Percentiles rank a stretch among this genome's conserved stretches.
phyloP scores from a whole-genome alignment of 2,797 vertebrate species.

The Phalanger gymnotis region DNA sequence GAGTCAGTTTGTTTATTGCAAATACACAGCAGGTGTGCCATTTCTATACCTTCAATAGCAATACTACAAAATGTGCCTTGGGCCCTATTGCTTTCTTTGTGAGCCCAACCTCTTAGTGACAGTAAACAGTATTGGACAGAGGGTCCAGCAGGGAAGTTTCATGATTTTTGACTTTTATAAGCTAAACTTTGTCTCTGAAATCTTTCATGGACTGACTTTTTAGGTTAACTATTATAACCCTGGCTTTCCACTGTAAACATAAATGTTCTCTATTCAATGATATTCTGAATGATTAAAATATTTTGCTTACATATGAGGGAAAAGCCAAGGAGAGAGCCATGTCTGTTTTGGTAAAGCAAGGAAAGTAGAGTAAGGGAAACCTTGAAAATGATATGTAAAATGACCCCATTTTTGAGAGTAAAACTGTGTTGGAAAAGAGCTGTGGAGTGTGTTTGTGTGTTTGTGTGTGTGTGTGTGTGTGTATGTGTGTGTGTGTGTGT shows the following conservation, averaged over 20 bases:
- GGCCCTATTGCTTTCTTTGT: constrained; percentile 3
- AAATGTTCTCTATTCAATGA: constrained; percentile 48
- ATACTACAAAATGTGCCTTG: not conserved
- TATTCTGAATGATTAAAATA: constrained; percentile 33
- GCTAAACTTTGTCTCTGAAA: constrained; percentile 61
- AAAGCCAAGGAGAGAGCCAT: constrained; percentile 43
- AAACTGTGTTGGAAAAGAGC: not conserved
- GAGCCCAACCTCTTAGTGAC: constrained; percentile 4
- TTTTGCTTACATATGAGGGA: not conserved
- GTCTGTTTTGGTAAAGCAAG: not conserved
- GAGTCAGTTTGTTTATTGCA: constrained; percentile 36
- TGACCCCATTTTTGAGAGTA: constrained; percentile 16
- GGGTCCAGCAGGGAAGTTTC: constrained; percentile 9
- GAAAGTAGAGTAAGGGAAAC: constrained; percentile 33
- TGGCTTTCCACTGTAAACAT: constrained; percentile 62
- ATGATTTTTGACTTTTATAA: constrained; percentile 61
- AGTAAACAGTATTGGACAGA: constrained; percentile 59
- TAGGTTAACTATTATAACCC: constrained; percentile 61
- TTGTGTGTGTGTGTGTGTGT: too few relatives aligned
- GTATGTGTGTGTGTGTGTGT: too few relatives aligned
- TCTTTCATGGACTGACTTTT: constrained; percentile 69
- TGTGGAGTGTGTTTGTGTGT: not conserved
- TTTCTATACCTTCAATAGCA: not conserved
- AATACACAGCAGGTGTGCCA: constrained; percentile 24
- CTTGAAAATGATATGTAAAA: not conserved